Base-by-base conservation (phyloP, 2,113 vertebrate species). In the Melanocharis versteri region DNA sequence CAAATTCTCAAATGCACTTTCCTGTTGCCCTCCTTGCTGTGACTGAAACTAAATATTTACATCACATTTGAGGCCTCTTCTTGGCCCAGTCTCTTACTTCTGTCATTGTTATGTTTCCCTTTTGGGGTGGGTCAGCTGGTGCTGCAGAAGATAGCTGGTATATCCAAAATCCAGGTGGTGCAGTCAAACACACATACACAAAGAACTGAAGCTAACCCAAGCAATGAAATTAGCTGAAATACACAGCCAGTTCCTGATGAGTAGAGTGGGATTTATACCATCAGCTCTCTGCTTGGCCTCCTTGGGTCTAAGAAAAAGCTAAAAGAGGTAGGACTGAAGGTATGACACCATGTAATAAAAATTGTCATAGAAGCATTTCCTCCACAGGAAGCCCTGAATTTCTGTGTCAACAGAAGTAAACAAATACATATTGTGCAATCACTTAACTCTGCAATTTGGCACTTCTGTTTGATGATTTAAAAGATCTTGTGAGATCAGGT, bases 31-130 rank as follows among this genome's bases (percentile, higher is more conserved):
- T 77, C 45, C 20, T 81, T 92, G 79, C 62, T 77, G 47, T 78
- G 64, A 71, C 13, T 78, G 71, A 90, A 92, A 68, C 88, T 50
- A 96, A 93, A 93, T 95, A 94, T 95, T 94, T 93, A 81, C 27
- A 87, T 75, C 90, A 64, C 42, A 51, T 86, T 37, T 13, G 53
- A 39, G 88, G 64, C 68, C 85, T 81, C 51, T 62, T 66, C 85
- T 88, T 57, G 44, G 42, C n/a, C 75, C 44, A 42, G n/a, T 45
- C 40, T 93, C 24, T 71, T 82, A 83, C 56, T 94, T 79, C 48
- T 89, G 76, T 78, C 76, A 48, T 40, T 81, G 72, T 33, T 81
- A 77, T 48, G 23, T 51, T 96, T 92, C 69, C 66, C 28, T 90
- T 24, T 94, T 27, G 30, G 66, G 26, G 6, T 69, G 58, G 61